A percentile compares a stretch with the other conserved stretches of the same genome.
Evolutionary conservation across 2,888 invertebrate species (phyloP).

Genomic region (Drosophila robusta): DNA sequence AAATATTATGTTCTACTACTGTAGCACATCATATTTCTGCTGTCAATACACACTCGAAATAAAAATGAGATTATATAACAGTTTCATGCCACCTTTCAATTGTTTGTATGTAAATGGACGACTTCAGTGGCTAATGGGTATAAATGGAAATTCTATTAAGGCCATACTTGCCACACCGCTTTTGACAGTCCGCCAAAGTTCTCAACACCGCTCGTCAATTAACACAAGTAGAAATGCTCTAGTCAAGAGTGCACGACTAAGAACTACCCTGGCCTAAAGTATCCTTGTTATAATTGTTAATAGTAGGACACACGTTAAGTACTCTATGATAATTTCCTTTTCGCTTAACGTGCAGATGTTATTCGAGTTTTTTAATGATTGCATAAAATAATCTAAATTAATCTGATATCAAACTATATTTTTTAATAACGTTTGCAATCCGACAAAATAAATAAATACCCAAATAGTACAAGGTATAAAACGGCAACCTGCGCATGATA

Average conservation of each 20-base stretch:
- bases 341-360: too few relatives aligned
- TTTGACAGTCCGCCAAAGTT: conserved; percentile 52
- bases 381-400: background rate
- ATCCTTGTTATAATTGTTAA: too few relatives aligned
- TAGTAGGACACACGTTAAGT: too few relatives aligned
- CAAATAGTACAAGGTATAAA: conserved; percentile 9
- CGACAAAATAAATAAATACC: background rate
- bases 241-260: background rate
- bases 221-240: conserved; percentile 21
- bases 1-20: too few relatives aligned
- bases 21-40: conserved; percentile 14
- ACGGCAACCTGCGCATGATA: conserved; percentile 20
- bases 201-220: conserved; percentile 64
- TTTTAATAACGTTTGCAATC: too few relatives aligned
- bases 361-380: too few relatives aligned
- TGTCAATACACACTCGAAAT: conserved; percentile 18
- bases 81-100: background rate
- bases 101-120: conserved; percentile 3
- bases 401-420: background rate
- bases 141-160: conserved; percentile 77
- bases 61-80: background rate
- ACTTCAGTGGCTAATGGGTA: conserved; percentile 62
- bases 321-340: too few relatives aligned
- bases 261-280: conserved; percentile 1
- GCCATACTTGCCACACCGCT: conserved; percentile 27